Evolutionary conservation across 2,797 vertebrate genomes (phyloP).

Genomic region (Argentina silus): DNA sequence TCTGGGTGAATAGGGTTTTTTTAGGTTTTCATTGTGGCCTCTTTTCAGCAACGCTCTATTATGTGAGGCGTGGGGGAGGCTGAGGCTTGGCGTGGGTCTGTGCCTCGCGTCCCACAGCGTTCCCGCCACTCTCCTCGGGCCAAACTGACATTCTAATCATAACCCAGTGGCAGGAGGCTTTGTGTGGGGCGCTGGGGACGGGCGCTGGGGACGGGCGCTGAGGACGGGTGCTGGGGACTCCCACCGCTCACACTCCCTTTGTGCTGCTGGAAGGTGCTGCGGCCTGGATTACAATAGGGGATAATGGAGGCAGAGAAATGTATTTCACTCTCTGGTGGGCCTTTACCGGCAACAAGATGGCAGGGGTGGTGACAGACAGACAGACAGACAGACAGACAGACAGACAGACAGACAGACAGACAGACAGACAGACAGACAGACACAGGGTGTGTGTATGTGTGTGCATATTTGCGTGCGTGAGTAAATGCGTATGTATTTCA

Average conservation of each 20-base stretch:
- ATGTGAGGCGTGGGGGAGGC: slow-evolving; percentile 58
- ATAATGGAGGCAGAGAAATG: slow-evolving; percentile 67
- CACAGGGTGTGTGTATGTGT: background rate
- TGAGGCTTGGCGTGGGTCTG: slow-evolving; percentile 70
- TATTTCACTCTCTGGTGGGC: slow-evolving; percentile 33
- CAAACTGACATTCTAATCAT: slow-evolving; percentile 75
- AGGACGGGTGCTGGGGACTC: slow-evolving; percentile 48
- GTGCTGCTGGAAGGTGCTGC: slow-evolving; percentile 63
- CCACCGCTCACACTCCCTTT: slow-evolving; percentile 68
- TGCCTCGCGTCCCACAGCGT: slow-evolving; percentile 63
- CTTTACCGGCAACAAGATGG: slow-evolving; percentile 26
- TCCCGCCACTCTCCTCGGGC: slow-evolving; percentile 40
- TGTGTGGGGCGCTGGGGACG: slow-evolving; percentile 54
- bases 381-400: too few species aligned
- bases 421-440: too few species aligned
- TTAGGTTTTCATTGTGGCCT: slow-evolving; percentile 76
- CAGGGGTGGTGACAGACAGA: slow-evolving; percentile 16
- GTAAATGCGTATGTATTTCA: background rate
- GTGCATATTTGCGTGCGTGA: background rate
- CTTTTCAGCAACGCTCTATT: slow-evolving; percentile 64
- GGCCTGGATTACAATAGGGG: slow-evolving; percentile 69
- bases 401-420: background rate
- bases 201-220: slow-evolving; percentile 54
- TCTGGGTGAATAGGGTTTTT: slow-evolving; percentile 64
- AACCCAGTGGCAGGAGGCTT: slow-evolving; percentile 67